Conservation (phyloP, 2,797 vertebrate genomes). For the Amblyopsis hoosieri region DNA sequence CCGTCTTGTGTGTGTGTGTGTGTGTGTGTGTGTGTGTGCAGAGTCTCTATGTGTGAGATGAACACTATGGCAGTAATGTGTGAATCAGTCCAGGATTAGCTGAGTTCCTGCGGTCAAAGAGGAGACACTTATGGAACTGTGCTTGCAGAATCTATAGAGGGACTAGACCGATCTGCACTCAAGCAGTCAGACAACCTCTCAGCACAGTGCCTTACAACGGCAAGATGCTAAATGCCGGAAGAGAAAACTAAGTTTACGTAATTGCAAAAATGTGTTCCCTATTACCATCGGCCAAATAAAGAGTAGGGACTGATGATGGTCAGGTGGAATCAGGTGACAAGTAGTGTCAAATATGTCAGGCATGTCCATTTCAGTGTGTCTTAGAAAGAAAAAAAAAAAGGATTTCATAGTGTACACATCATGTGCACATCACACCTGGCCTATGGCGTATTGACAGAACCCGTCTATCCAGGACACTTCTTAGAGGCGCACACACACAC, state of each 20-base stretch:
- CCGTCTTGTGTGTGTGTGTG: neutral
- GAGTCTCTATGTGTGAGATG: neutral
- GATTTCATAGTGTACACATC: neutral
- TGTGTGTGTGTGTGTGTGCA: neutral
- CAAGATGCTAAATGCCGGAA: neutral
- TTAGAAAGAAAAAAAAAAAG: neutral
- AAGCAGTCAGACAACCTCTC: conserved; percentile 7
- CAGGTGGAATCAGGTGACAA: conserved; percentile 21
- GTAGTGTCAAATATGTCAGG: conserved; percentile 26
- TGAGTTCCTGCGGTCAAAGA: neutral
- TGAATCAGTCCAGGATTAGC: neutral
- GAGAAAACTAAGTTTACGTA: no score
- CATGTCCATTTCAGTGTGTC: conserved; percentile 22
- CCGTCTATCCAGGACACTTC: conserved; percentile 57
- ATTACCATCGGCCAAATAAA: no score
- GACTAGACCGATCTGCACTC: neutral
- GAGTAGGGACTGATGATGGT: neutral
- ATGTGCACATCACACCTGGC: conserved; percentile 26
- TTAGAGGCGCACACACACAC: conserved; percentile 10
- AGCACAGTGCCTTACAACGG: conserved; percentile 29
- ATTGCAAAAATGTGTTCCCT: no score
- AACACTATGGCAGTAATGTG: conserved; percentile 3
- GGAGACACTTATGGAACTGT: neutral
- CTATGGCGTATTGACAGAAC: conserved; percentile 61
- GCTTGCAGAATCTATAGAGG: conserved; percentile 11